Evolutionary conservation across 2,888 invertebrate genomes (phyloP), one percentile per base, ranked within the genome.

Genomic region (Agrotis clavis): DNA sequence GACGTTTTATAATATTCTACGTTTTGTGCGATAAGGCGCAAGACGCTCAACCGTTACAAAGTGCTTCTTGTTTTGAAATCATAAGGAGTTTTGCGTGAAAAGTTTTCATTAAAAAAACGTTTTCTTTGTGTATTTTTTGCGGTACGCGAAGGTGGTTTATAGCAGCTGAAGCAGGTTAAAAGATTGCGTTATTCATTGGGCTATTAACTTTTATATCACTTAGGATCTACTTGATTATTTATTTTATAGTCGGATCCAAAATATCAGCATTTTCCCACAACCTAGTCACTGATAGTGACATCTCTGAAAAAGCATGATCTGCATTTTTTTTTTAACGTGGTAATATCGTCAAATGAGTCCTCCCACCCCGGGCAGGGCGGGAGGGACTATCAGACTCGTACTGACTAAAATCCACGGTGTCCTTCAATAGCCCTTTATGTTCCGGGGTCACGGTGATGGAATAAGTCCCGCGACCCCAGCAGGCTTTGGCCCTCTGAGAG

Each of bases 1-100:
- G 93, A 94, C 94, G 90, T 95, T 95, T 95, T 95, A 95, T 95
- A 95, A 95, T 96, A 95, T 95, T 94, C 92, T 94, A 92, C 93
- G 92, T 92, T 93, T 88, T 90, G 89, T 87, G 87, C 89, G 94
- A 94, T 95, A 95, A 95, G 92, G 91, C 89, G 88, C 88, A 90
- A 93, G 92, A 92, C 87, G 91, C 90, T 93, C 92, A 93, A 93
- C 90, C 90, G 92, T 93, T 92, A 92, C 89, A 90, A 91, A 92
- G 88, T 90, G 89, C 90, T 91, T 91, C 92, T 94, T 92, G 89
- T 91, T 91, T 87, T 86, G 74, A 85, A 88, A 90, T 90, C 88
- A 88, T 86, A 89, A 88, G 87, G 85, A 86, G 88, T 85, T 81
- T 84, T 88, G 84, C 83, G 61, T 77, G 67, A 77, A 77, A 82